A percentile compares a stretch with the other conserved stretches of the same genome.
Evolutionary conservation across 2,888 invertebrate species (phyloP).

Genomic region (Drosophila nr. perissopoda): DNA sequence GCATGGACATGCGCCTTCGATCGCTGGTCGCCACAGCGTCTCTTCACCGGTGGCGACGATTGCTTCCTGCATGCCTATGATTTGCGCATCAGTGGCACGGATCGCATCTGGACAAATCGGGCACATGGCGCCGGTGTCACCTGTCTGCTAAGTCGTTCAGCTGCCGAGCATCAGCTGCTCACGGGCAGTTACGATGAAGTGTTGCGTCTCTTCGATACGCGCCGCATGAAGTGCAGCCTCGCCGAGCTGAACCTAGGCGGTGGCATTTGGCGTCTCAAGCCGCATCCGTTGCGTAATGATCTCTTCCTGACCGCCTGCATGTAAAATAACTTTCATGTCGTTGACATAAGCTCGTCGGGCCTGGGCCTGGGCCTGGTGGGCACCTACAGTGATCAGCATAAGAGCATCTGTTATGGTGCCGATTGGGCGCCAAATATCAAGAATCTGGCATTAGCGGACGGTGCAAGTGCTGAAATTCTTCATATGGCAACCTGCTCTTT

Average conservation of each 20-base stretch:
- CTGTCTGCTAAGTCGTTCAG: conserved; percentile 90
- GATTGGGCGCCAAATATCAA: conserved; percentile 89
- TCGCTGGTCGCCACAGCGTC: conserved; percentile 89
- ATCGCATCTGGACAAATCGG: conserved; percentile 85
- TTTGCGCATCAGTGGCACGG: conserved; percentile 84
- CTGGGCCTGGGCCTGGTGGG: conserved; percentile 85
- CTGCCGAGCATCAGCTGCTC: conserved; percentile 88
- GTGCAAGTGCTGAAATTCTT: conserved; percentile 77
- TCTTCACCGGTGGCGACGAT: conserved; percentile 95
- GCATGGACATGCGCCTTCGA: conserved; percentile 96
- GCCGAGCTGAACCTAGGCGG: conserved; percentile 88
- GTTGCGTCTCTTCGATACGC: conserved; percentile 92
- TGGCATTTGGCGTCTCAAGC: conserved; percentile 95
- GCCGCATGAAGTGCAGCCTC: conserved; percentile 88
- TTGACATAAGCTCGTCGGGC: conserved; percentile 82
- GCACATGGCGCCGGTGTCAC: conserved; percentile 94
- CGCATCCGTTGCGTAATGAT: conserved; percentile 88
- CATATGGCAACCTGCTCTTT: conserved; percentile 91
- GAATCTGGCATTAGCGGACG: conserved; percentile 9
- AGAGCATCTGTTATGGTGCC: conserved; percentile 94
- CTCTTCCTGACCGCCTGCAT: conserved; percentile 93
- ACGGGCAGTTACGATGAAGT: conserved; percentile 96
- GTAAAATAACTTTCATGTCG: conserved; percentile 92
- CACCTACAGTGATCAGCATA: conserved; percentile 89
- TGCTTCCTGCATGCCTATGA: conserved; percentile 91